Base-by-base conservation (phyloP, 2,113 vertebrate genomes). In the Halcyon malimbica region DNA sequence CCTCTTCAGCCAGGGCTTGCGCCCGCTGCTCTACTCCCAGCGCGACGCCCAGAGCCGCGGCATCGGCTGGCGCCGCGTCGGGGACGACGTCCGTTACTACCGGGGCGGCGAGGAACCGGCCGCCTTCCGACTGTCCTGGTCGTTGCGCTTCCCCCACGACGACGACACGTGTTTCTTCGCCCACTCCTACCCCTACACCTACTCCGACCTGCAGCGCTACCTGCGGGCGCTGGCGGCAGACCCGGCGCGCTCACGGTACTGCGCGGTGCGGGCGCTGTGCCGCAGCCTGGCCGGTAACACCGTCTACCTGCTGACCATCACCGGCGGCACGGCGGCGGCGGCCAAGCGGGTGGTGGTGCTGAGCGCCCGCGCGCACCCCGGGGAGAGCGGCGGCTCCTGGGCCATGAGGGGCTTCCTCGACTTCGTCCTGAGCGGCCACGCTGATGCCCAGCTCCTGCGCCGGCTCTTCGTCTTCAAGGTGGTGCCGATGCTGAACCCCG, bases 401-500 rank as follows among this genome's bases (percentile, higher is more conserved):
- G 98, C 99, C 94, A 99, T 99, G 99, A 98, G 96, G 75, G 99
- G 99, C 18, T 98, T 99, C 90, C 96, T 99, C 6, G 98, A 99
- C 59, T 99, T 99, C 93, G 96, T 99, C 87, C 98, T 99, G 2
- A 97, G 99, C 10, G 31, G 97, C 90, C 98, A 99, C 2, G 95
- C 97, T 0, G 99, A 99, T 0, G 99, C 99, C 2, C 97, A 37
- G 71, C 97, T 99, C 31, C 98, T 99, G 65, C 98, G 99, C 39
- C 98, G 97, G 89, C 98, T 98, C 4, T 99, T 99, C 54, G 35
- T 99, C 89, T 99, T 99, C 94, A 99, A 99, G 97, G 98, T 99
- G 94, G 98, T 99, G 42, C 99, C 99, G 2, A 99, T 99, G 99
- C 97, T 99, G 90, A 99, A 99, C 82, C 99, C 99, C 1, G 99